Base-by-base conservation (phyloP, 1,140 invertebrate genomes). In the Macrobrachium nipponense region DNA sequence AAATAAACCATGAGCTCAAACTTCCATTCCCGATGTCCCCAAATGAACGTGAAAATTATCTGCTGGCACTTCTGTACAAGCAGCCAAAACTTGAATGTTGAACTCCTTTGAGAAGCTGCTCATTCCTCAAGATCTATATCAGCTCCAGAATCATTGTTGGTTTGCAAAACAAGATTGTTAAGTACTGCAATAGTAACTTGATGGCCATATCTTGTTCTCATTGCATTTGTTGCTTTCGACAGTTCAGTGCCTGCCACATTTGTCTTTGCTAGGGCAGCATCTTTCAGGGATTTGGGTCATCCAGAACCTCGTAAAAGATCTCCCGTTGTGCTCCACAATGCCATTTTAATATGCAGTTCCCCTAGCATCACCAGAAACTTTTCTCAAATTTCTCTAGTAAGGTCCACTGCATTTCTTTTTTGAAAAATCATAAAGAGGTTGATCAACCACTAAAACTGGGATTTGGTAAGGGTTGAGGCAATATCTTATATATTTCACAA, bases 391-490 rank as follows among this genome's bases (percentile, higher is more conserved):
- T 23, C 27, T 89, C 23, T 17, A 89, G 89, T 80, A 90, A 15
- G 27, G 86, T 68, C 89, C 90, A 90, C 78, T 90, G 88, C 27
- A 89, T 88, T 51, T 86, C n/a, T n/a, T 64, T 59, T 90, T 90
- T 59, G 89, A 2, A 3, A 51, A 7, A 51, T 51, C 51, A 51
- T 51, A 51, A 51, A 51, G 51, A 51, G 8, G 12, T 51, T 51
- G 12, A 51, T 51, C 51, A 51, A 51, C 51, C 51, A 51, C 51
- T 51, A 51, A 51, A 7, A 51, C 51, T 5, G 51, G 12, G 51
- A 51, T 51, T 51, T 51, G 7, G 3, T 10, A 7, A 51, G 7
- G 12, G 51, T 3, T 51, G 51, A 51, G 12, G 51, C 51, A 51
- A 2, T 51, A 8, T 51, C 2, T 51, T 51, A 51, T 51, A 2